Base-by-base conservation (phyloP, 2,888 invertebrate genomes). In the Xylophagus ater region DNA sequence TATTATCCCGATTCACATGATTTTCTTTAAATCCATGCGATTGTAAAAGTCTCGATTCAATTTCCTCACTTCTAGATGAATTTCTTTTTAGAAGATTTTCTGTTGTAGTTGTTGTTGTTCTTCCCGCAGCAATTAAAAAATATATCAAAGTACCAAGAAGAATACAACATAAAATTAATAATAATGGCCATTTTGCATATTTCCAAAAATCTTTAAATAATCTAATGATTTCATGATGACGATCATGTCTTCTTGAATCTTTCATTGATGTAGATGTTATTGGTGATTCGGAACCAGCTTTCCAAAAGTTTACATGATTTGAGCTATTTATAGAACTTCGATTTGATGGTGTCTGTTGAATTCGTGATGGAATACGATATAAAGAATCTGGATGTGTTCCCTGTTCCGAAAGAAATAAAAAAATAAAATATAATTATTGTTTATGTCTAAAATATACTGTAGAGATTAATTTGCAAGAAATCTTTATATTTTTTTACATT, bases 271-370 rank as follows among this genome's bases (percentile, higher is more conserved):
- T 33, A 10, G 37, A 19, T 6, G 48, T 41, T 9, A 42, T 46
- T 15, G 45, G 45, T 20, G 44, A 40, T 32, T 48, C 46, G 8
- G 45, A 45, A 12, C 43, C 45, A 3, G 46, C 45, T 34, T 48
- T 48, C 48, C 48, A 48, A 29, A 47, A 48, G 15, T 42, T 42
- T 12, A 42, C 34, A 6, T 39, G 34, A 31, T 41, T 34, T 25
- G 37, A 37, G 24, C 40, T 45, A 19, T 35, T 43, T 13, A 40
- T 32, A n/a, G 48, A 46, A 21, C 24, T 37, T 34, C 38, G 28
- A 21, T 35, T 43, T 15, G 42, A 26, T 12, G 40, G 30, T n/a
- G 29, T 24, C 12, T 28, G 30, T 14, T 38, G 41, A 5, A 21
- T 25, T 14, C 44, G 36, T 33, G 45, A 41, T 34, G 45, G 42